Percentiles rank a stretch among this genome's conserved stretches.
Conservation (phyloP, 2,113 vertebrate genomes). For the Thamnaconus septentrionalis region DNA sequence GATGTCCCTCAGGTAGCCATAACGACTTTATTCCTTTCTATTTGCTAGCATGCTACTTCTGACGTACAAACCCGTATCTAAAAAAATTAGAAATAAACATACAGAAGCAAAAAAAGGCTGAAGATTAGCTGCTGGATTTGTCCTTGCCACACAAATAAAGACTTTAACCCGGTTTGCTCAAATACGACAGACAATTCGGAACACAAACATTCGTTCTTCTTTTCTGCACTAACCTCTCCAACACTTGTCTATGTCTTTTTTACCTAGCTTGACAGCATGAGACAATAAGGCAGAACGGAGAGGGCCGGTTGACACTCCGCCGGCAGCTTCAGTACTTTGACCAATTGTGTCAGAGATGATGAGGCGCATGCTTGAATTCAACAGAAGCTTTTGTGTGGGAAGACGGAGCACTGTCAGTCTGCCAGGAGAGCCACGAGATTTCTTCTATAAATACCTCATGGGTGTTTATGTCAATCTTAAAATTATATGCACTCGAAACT, state of each 20-base stretch:
- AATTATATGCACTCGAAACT: constrained; percentile 13
- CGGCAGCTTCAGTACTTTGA: too few relatives aligned
- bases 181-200: not conserved
- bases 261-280: too few relatives aligned
- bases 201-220: not conserved
- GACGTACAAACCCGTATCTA: not conserved
- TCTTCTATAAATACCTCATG: constrained; percentile 7
- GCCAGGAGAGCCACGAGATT: constrained; percentile 30
- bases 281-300: too few relatives aligned
- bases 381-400: not conserved
- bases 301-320: too few relatives aligned
- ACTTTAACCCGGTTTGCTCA: not conserved
- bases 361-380: not conserved
- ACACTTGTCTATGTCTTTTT: not conserved
- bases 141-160: too few relatives aligned
- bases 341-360: too few relatives aligned
- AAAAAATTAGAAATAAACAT: too few relatives aligned
- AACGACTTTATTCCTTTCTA: not conserved
- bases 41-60: not conserved
- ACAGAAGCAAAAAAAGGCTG: too few relatives aligned
- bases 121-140: too few relatives aligned
- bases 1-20: not conserved
- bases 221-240: not conserved
- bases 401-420: constrained; percentile 8
- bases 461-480: constrained; percentile 7